A percentile compares a stretch with the other conserved stretches of the same genome.
phyloP scores from a whole-genome alignment of 2,797 vertebrate genomes.

The Crenichthys baileyi region DNA sequence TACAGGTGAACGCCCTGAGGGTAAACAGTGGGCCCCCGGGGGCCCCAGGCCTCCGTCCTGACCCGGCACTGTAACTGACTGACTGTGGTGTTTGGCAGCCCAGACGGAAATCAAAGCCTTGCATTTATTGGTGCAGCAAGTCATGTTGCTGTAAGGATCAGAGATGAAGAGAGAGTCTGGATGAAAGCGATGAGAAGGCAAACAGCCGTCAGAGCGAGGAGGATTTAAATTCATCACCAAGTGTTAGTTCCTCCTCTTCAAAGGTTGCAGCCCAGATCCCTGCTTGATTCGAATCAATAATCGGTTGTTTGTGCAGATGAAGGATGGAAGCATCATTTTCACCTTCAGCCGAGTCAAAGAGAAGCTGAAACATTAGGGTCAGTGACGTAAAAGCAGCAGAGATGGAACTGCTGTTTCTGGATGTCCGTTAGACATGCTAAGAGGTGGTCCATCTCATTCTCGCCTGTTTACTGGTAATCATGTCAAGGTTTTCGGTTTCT shows the following conservation, averaged over 20 bases:
- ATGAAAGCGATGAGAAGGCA: conserved; percentile 73
- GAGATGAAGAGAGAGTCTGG: conserved; percentile 71
- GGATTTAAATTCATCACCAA: conserved; percentile 62
- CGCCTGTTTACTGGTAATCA: too few species aligned
- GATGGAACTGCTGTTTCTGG: too few species aligned
- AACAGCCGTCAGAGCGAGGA: conserved; percentile 63
- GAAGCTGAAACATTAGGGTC: not conserved
- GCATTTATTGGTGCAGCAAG: conserved; percentile 80
- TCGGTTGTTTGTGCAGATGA: not conserved
- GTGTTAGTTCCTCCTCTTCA: conserved; percentile 68
- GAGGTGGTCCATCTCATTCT: too few species aligned
- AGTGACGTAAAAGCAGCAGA: not conserved
- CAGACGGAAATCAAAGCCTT: conserved; percentile 75
- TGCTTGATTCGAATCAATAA: not conserved
- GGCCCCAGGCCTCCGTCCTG: conserved; percentile 47
- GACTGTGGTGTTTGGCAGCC: conserved; percentile 80
- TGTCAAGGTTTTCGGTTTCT: too few species aligned
- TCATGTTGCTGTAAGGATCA: conserved; percentile 78
- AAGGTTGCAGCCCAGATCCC: conserved; percentile 54
- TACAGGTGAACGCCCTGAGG: conserved; percentile 75
- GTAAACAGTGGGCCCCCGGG: conserved; percentile 67
- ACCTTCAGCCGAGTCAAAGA: not conserved
- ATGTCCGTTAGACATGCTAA: not conserved
- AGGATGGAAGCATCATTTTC: not conserved
- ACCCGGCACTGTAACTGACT: conserved; percentile 70